Conservation (phyloP, 2,113 vertebrate species). For the Boleophthalmus pectinirostris region DNA sequence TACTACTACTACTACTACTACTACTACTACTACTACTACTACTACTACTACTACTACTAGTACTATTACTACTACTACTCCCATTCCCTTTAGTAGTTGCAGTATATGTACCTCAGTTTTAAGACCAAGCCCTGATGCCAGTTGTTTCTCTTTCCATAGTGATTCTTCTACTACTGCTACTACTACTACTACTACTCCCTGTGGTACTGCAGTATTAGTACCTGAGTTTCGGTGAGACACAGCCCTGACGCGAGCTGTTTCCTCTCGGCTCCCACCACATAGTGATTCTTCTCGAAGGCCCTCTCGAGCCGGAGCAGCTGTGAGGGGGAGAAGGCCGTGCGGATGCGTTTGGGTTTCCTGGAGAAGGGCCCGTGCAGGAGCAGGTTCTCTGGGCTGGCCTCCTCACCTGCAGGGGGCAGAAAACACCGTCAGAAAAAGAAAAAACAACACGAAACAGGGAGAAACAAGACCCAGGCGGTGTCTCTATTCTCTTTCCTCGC, state of each 20-base stretch:
- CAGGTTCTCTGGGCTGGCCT: conserved; percentile 77
- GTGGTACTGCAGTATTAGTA: conserved; percentile 19
- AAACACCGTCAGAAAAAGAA: neutral
- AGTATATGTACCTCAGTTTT: no score
- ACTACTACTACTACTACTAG: no score
- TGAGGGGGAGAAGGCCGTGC: conserved; percentile 80
- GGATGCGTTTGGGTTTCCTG: conserved; percentile 80
- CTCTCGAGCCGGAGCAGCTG: conserved; percentile 80
- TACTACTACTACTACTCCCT: no score
- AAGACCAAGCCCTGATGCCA: no score
- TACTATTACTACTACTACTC: no score
- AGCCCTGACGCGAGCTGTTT: conserved; percentile 83
- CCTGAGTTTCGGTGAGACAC: conserved; percentile 83
- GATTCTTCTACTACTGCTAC: no score
- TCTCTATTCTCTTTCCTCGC: no score
- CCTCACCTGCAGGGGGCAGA: conserved; percentile 65
- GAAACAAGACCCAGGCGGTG: no score
- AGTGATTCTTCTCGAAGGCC: conserved; percentile 84
- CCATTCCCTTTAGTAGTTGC: no score
- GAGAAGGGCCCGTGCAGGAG: conserved; percentile 79
- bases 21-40: no score
- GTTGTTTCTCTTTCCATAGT: no score
- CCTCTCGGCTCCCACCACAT: conserved; percentile 83
- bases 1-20: no score
- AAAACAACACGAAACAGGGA: neutral